phyloP scores from a whole-genome alignment of 2,888 invertebrate species.

The Gandaritis pyraliata region DNA sequence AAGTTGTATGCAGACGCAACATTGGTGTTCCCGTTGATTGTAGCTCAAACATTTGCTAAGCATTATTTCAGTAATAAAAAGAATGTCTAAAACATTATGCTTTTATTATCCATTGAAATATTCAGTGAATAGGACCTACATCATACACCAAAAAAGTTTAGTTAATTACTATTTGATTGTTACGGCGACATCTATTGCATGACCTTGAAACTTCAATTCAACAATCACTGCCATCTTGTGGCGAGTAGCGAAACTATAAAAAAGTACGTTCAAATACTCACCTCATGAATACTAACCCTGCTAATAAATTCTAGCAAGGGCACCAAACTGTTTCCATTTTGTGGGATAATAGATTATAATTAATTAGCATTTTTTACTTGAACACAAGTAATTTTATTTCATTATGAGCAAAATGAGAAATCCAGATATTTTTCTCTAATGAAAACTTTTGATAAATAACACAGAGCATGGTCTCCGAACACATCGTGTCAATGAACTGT shows the following conservation, averaged over 20 bases:
- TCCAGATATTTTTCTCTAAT: too few relatives aligned
- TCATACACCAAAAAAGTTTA: too few relatives aligned
- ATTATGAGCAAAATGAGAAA: too few relatives aligned
- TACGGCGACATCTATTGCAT: conserved; percentile 3
- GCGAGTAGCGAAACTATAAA: conserved; percentile 36
- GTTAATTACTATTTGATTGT: too few relatives aligned
- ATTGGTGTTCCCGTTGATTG: conserved; percentile 96
- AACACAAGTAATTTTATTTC: too few relatives aligned
- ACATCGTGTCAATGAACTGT: conserved; percentile 75
- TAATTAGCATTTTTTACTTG: too few relatives aligned
- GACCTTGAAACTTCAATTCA: neutral
- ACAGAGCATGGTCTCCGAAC: conserved; percentile 47
- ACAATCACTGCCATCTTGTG: conserved; percentile 43
- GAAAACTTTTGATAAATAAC: neutral
- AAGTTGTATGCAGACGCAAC: conserved; percentile 98
- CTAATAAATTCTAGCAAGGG: too few relatives aligned
- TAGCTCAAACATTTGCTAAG: conserved; percentile 98
- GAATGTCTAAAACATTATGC: conserved; percentile 63
- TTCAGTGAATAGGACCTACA: too few relatives aligned
- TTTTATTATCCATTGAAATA: conserved; percentile 1
- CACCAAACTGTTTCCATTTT: too few relatives aligned
- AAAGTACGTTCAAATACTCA: conserved; percentile 16
- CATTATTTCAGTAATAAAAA: conserved; percentile 83
- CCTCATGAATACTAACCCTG: too few relatives aligned
- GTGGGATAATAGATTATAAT: too few relatives aligned